A percentile compares a stretch with the other conserved stretches of the same genome.
phyloP scores from a whole-genome alignment of 1,140 invertebrate genomes.

The Oscheius sp. region DNA sequence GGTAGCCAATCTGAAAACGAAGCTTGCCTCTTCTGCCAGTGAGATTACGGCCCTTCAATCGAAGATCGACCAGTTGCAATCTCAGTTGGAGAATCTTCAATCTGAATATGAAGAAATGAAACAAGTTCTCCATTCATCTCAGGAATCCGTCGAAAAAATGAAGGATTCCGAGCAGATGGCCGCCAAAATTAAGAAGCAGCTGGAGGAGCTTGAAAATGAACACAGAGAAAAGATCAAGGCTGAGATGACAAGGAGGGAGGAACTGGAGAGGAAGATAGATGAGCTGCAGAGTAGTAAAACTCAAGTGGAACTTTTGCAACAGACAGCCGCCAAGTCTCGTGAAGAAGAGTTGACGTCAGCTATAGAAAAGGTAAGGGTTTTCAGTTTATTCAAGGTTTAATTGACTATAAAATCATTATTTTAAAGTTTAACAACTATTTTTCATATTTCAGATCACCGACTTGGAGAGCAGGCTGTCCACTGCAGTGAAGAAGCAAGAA shows the following conservation, averaged over 20 bases:
- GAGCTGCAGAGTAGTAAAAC: neutral
- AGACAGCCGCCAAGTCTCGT: too few species aligned
- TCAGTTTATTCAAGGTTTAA: too few species aligned
- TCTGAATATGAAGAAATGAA: conserved; percentile 5
- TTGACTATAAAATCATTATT: too few species aligned
- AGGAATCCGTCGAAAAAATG: conserved; percentile 7
- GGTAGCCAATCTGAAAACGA: neutral
- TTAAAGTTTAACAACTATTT: too few species aligned
- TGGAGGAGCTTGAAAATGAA: conserved; percentile 13
- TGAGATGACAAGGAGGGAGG: conserved; percentile 2
- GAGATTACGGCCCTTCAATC: neutral
- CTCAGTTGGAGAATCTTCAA: neutral
- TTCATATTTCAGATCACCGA: too few species aligned
- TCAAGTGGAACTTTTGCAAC: too few species aligned
- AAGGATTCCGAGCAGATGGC: conserved; percentile 12
- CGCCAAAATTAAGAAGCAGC: conserved; percentile 11
- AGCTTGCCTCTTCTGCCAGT: neutral
- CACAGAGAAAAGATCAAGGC: neutral
- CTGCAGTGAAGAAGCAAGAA: too few species aligned
- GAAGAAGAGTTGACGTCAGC: too few species aligned
- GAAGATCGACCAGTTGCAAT: neutral
- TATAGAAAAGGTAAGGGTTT: too few species aligned
- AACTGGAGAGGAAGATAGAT: conserved; percentile 6
- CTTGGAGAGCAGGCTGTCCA: neutral
- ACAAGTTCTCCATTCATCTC: neutral